These are phyloP conservation scores for Ornithoptera priamus DNA, from an alignment of 2,888 invertebrate genomes.

Conservation along the genomic window DNA sequence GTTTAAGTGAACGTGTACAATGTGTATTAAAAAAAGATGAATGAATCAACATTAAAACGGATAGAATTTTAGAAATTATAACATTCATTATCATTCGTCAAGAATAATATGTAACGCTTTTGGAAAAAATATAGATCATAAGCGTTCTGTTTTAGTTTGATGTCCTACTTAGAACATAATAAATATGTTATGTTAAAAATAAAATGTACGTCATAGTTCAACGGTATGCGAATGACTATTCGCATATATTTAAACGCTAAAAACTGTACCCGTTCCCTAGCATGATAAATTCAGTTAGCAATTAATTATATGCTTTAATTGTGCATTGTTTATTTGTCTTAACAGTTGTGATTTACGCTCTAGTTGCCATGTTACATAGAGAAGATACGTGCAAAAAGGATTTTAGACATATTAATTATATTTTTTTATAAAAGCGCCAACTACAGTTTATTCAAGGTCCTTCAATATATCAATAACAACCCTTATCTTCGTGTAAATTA, in stretches of 20 bases:
- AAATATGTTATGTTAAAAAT: constrained; percentile 31
- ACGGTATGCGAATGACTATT: constrained; percentile 28
- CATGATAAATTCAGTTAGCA: constrained; percentile 16
- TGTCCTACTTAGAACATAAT: constrained; percentile 31
- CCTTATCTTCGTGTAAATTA: too few relatives aligned
- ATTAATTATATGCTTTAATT: constrained; percentile 15
- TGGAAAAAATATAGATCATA: background rate
- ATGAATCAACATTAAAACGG: background rate
- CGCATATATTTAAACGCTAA: constrained; percentile 24
- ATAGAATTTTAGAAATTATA: background rate
- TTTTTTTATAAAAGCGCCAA: too few relatives aligned
- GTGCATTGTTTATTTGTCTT: background rate
- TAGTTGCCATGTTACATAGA: too few relatives aligned
- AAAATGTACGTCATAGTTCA: constrained; percentile 29
- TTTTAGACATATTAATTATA: too few relatives aligned
- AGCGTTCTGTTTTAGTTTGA: constrained; percentile 18
- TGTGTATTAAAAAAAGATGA: background rate
- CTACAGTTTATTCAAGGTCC: too few relatives aligned
- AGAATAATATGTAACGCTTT: background rate
- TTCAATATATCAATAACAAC: too few relatives aligned
- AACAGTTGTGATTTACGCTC: background rate
- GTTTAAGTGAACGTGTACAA: constrained; percentile 6
- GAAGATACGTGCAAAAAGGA: too few relatives aligned
- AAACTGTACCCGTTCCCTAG: constrained; percentile 21
- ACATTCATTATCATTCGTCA: background rate